These are phyloP conservation scores for Urocyon cinereoargenteus DNA, from an alignment of 2,797 vertebrate genomes.

Conservation along the genomic window DNA sequence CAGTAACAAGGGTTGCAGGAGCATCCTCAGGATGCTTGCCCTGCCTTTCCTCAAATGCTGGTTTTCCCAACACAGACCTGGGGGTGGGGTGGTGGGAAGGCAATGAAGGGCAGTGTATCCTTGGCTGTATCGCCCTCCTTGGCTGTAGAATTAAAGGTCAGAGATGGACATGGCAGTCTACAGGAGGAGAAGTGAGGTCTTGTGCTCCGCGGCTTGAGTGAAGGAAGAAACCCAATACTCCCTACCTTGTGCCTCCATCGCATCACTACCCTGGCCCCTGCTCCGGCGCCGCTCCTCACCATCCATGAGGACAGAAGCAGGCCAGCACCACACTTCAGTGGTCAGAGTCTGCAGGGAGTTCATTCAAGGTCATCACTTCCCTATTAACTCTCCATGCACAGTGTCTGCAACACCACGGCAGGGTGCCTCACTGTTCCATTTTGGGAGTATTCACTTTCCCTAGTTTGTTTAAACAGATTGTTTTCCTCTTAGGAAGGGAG, in stretches of 20 bases:
- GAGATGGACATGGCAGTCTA: background rate
- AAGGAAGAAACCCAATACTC: background rate
- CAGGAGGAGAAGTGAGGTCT: background rate
- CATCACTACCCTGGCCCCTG: background rate
- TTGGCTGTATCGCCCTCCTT: accelerated
- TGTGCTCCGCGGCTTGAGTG: accelerated
- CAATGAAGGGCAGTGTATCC: accelerated
- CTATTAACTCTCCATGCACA: background rate
- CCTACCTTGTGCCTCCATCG: no score
- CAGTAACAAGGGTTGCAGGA: background rate
- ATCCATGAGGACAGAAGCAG: background rate
- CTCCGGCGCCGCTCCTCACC: accelerated
- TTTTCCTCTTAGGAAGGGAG: background rate
- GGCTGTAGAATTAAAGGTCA: background rate
- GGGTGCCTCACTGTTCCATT: accelerated
- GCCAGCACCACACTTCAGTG: background rate
- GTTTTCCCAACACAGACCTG: background rate
- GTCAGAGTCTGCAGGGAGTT: background rate
- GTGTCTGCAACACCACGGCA: accelerated
- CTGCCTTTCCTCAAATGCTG: background rate
- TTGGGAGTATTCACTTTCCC: background rate
- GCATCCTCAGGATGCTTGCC: background rate
- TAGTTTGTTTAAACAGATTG: background rate
- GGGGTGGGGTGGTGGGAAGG: background rate
- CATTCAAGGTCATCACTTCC: background rate